These are phyloP conservation scores for Drosophila parabipectinata DNA, from an alignment of 1,140 invertebrate genomes.

Conservation along the genomic window DNA sequence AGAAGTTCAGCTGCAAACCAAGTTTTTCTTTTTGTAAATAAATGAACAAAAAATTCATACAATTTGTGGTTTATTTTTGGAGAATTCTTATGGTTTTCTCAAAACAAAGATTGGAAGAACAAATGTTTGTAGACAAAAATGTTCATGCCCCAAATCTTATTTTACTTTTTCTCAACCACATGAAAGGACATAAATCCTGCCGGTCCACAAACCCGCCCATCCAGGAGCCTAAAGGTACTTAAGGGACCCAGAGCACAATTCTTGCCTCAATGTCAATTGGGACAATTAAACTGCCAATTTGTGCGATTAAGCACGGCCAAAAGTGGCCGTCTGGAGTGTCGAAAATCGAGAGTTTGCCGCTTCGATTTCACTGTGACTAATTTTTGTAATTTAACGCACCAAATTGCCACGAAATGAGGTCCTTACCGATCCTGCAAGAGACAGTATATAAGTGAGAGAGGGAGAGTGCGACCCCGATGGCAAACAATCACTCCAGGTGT, in stretches of 20 bases:
- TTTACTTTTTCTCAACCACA: slow-evolving; percentile 25
- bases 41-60: slow-evolving; percentile 33
- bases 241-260: slow-evolving; percentile 49
- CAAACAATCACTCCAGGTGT: slow-evolving; percentile 83
- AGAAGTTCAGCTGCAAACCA: slow-evolving; percentile 19
- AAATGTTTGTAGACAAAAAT: background rate
- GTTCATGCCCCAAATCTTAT: background rate
- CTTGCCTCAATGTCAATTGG: slow-evolving; percentile 69
- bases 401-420: slow-evolving; percentile 73
- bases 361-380: slow-evolving; percentile 64
- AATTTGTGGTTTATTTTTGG: slow-evolving; percentile 3
- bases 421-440: background rate
- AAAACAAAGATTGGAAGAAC: background rate
- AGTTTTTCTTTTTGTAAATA: slow-evolving; percentile 69
- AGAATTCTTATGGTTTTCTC: background rate
- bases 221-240: slow-evolving; percentile 44
- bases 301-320: slow-evolving; percentile 64
- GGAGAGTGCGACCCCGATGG: slow-evolving; percentile 6
- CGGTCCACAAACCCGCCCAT: slow-evolving; percentile 45
- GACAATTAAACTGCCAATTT: slow-evolving; percentile 80
- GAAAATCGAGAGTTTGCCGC: slow-evolving; percentile 25
- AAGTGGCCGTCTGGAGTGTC: slow-evolving; percentile 42
- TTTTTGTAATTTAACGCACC: slow-evolving; percentile 83
- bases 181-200: slow-evolving; percentile 51
- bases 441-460: background rate